phyloP scores from a whole-genome alignment of 2,113 vertebrate species.

The Caranx ignobilis region DNA sequence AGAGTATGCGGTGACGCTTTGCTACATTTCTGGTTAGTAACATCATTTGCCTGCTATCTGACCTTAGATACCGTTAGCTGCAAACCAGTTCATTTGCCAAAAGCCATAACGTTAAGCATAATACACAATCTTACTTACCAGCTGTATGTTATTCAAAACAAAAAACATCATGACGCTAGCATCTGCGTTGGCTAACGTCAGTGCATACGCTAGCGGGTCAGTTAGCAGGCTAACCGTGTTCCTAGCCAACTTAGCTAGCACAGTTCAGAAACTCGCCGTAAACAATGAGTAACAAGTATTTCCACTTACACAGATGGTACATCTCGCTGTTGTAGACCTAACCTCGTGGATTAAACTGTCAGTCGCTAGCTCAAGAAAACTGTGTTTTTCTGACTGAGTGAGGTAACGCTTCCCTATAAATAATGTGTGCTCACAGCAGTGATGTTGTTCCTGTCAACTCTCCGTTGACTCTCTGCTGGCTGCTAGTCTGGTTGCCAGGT shows the following conservation, averaged over 20 bases:
- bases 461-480: constrained; percentile 41
- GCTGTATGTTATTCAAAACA: constrained; percentile 58
- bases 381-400: background rate
- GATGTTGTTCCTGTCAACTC: constrained; percentile 62
- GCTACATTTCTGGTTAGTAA: constrained; percentile 15
- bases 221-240: constrained; percentile 66
- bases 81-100: background rate
- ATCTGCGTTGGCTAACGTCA: constrained; percentile 70
- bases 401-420: constrained; percentile 27
- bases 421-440: constrained; percentile 23
- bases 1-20: constrained; percentile 18
- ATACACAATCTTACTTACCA: constrained; percentile 18
- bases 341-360: background rate
- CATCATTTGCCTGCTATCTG: constrained; percentile 8
- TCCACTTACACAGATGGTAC: constrained; percentile 60
- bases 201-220: constrained; percentile 51
- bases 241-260: constrained; percentile 70
- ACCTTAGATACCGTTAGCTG: constrained; percentile 13
- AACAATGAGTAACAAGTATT: constrained; percentile 58
- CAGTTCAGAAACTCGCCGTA: constrained; percentile 62
- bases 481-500: constrained; percentile 74
- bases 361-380: background rate
- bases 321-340: background rate
- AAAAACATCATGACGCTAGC: constrained; percentile 67
- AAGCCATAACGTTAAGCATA: background rate